Base-by-base conservation (phyloP, 2,888 invertebrate genomes). In the Furcula furcula region DNA sequence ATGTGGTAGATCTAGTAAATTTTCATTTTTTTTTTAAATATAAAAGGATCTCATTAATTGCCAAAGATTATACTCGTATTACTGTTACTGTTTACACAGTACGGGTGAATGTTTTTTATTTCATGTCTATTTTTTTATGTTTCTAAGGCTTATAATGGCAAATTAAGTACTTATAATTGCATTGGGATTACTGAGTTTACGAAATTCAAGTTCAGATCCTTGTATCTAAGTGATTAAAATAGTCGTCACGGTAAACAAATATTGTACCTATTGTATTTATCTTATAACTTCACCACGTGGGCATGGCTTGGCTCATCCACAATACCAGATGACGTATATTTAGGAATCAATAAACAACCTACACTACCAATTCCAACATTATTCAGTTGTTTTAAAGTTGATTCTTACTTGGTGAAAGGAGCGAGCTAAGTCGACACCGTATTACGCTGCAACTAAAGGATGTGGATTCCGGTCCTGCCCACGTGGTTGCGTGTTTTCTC, bases 401-500 rank as follows among this genome's bases (percentile, higher is more conserved):
- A 29, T 31, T 46, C 29, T 16, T 0, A 22, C 5, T 35, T 52
- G 40, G 12, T 29, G n/a, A 10, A 20, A 44, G 7, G 7, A 21
- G 11, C 4, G 13, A 26, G 23, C 12, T 26, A 29, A 37, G 29
- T 39, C 38, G 28, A 22, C 28, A 32, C 38, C 40, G 40, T 42
- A 32, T 36, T 43, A 51, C 37, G 34, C 25, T 43, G 33, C 31
- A 34, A 46, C 27, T 46, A 55, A 67, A 68, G 65, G 65, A 71
- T 55, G 49, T 45, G 31, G 36, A 64, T 61, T 62, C 70, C 63
- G 58, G 69, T 71, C 48, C 74, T 49, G 45, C 74, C 75, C 68
- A 76, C 76, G 59, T 71, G 66, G 59, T 67, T 60, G 58, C 40
- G 49, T 35, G 44, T 54, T 50, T 54, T 49, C 33, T 39, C 37